These are phyloP conservation scores for Aleiodes leptofemur DNA, from an alignment of 2,888 invertebrate genomes.

Conservation along the genomic window DNA sequence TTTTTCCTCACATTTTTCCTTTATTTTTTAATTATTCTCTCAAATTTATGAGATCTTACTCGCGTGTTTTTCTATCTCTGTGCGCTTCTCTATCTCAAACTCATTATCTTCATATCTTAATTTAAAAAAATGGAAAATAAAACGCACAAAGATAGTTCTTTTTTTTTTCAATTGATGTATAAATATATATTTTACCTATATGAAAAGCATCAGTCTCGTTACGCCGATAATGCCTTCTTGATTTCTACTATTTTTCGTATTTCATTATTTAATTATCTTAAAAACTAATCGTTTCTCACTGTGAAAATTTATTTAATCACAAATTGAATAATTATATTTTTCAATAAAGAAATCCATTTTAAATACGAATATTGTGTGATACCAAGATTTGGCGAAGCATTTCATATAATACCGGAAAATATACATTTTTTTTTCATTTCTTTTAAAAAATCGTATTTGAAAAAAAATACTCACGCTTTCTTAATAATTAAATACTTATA, in stretches of 20 bases:
- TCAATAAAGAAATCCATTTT: background rate
- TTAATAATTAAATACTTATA: conserved; percentile 74
- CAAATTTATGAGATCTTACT: conserved; percentile 14
- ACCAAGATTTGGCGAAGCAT: conserved; percentile 67
- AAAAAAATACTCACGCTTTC: conserved; percentile 73
- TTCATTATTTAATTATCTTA: conserved; percentile 21
- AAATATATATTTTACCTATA: conserved; percentile 75
- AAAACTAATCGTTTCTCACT: conserved; percentile 30
- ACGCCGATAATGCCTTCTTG: conserved; percentile 64
- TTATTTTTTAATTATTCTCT: background rate
- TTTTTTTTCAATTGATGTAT: conserved; percentile 58
- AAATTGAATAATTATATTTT: conserved; percentile 27
- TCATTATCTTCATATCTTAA: background rate
- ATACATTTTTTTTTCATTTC: conserved; percentile 69
- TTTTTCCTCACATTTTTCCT: conserved; percentile 31
- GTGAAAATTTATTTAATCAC: conserved; percentile 18
- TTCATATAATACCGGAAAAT: conserved; percentile 75
- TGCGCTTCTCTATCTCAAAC: background rate
- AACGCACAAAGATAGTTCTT: conserved; percentile 43
- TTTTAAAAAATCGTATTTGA: conserved; percentile 65
- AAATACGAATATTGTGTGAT: conserved; percentile 54
- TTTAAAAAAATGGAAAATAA: conserved; percentile 18
- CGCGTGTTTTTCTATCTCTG: conserved; percentile 2
- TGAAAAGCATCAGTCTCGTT: conserved; percentile 75
- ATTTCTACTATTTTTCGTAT: conserved; percentile 40